These are phyloP conservation scores for Steatocranus sp. DNA, from an alignment of 2,797 vertebrate genomes.

Conservation along the genomic window DNA sequence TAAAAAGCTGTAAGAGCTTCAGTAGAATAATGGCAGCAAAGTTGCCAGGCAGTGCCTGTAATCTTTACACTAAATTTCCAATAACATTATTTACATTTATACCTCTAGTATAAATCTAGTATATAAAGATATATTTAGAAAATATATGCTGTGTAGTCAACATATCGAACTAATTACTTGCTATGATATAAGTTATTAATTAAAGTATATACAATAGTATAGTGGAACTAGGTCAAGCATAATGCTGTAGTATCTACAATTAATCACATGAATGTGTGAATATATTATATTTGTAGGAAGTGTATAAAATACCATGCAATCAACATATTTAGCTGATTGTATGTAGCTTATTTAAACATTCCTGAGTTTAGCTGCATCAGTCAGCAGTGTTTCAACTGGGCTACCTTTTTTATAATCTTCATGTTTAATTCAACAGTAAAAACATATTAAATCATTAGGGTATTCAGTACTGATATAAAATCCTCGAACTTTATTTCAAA, in stretches of 20 bases:
- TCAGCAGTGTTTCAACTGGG: neutral
- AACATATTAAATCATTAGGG: neutral
- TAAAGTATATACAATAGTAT: neutral
- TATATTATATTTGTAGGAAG: neutral
- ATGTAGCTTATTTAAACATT: neutral
- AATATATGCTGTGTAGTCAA: neutral
- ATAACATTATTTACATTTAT: neutral
- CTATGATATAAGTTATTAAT: neutral
- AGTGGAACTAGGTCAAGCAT: neutral
- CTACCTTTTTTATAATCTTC: neutral
- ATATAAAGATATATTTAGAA: neutral
- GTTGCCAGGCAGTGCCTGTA: neutral
- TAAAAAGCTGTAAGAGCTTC: neutral
- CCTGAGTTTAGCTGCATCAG: neutral
- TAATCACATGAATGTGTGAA: neutral
- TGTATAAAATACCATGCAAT: neutral
- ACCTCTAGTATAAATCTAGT: neutral
- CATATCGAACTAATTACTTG: neutral
- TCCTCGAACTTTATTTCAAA: neutral
- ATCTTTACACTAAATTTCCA: neutral
- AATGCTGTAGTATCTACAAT: neutral
- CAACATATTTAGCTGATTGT: neutral
- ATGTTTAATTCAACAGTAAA: neutral
- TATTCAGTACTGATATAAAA: neutral
- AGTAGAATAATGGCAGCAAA: neutral